Conservation (phyloP, 1,140 invertebrate species). For the Aradophagus sp. region DNA sequence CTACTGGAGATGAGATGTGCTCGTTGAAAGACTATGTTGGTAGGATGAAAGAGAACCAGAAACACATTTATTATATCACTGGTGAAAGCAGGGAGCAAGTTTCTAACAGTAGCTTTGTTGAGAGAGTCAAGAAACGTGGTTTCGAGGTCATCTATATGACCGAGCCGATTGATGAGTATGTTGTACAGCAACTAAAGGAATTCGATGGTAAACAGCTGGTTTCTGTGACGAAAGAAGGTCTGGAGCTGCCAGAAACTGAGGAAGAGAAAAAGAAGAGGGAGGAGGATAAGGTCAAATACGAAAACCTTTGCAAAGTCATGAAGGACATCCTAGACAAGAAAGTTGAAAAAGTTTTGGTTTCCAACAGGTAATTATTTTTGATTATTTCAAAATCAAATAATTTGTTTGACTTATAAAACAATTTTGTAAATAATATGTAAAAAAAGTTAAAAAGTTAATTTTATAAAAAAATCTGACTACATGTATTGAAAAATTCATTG, state of each 20-base stretch:
- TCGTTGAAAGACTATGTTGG: constrained; percentile 96
- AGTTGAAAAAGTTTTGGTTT: constrained; percentile 97
- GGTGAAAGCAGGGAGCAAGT: constrained; percentile 97
- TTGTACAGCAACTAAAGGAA: constrained; percentile 98
- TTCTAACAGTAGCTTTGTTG: constrained; percentile 96
- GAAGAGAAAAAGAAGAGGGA: constrained; percentile 98
- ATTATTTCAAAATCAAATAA: too few species aligned
- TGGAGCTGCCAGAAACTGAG: constrained; percentile 97
- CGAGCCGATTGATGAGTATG: constrained; percentile 99
- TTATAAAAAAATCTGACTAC: too few species aligned
- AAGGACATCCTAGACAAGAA: constrained; percentile 99
- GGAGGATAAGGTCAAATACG: constrained; percentile 95
- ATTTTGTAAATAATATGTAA: too few species aligned
- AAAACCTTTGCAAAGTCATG: constrained; percentile 97
- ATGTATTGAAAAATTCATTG: too few species aligned
- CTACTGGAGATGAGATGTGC: constrained; percentile 93
- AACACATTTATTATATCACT: constrained; percentile 98
- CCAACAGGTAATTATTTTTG: constrained; percentile 80
- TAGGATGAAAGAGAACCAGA: constrained; percentile 99
- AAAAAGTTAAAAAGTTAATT: too few species aligned
- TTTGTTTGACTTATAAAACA: too few species aligned
- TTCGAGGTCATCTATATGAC: constrained; percentile 99
- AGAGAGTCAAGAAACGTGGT: constrained; percentile 96
- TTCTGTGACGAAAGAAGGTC: constrained; percentile 97
- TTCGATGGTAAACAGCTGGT: constrained; percentile 97